These are phyloP conservation scores for Cyclophora punctaria DNA, from an alignment of 2,888 invertebrate species.

Conservation along the genomic window DNA sequence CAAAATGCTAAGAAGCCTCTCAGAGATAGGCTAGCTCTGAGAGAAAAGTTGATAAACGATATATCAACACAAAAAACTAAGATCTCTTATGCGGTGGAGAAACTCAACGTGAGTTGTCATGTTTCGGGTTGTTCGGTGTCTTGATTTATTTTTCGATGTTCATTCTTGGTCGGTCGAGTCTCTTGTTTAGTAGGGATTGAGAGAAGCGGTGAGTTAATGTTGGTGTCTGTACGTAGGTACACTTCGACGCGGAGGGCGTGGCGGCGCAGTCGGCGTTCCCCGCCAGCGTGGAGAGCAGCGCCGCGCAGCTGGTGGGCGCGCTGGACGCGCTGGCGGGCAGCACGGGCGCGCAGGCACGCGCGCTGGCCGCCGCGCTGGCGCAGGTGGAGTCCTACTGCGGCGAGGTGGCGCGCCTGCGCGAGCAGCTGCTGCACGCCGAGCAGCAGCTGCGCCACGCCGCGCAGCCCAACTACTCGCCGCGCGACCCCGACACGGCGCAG, in stretches of 20 bases:
- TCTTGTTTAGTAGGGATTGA: background rate
- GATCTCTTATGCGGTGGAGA: slow-evolving; percentile 90
- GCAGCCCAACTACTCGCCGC: slow-evolving; percentile 88
- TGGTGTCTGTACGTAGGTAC: slow-evolving; percentile 75
- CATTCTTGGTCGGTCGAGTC: background rate
- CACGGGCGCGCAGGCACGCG: slow-evolving; percentile 78
- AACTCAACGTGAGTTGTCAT: slow-evolving; percentile 82
- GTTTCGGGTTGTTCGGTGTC: background rate
- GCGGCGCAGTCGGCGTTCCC: slow-evolving; percentile 83
- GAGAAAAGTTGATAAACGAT: slow-evolving; percentile 91
- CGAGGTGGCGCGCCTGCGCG: slow-evolving; percentile 88
- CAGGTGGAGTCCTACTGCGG: slow-evolving; percentile 92
- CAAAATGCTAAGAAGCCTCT: slow-evolving; percentile 91
- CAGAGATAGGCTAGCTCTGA: slow-evolving; percentile 87
- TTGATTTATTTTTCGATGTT: background rate
- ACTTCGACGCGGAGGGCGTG: slow-evolving; percentile 91
- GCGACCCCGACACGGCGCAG: slow-evolving; percentile 86
- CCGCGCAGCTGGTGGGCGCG: slow-evolving; percentile 79
- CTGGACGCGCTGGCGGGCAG: slow-evolving; percentile 79
- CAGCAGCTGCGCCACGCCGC: slow-evolving; percentile 88
- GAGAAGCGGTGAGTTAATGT: too few species aligned
- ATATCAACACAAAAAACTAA: slow-evolving; percentile 92
- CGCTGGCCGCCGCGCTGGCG: slow-evolving; percentile 83
- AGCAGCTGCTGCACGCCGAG: slow-evolving; percentile 89
- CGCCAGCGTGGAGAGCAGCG: slow-evolving; percentile 81